These are phyloP conservation scores for Lordiphosa mommai DNA, from an alignment of 1,140 invertebrate genomes.

Conservation along the genomic window DNA sequence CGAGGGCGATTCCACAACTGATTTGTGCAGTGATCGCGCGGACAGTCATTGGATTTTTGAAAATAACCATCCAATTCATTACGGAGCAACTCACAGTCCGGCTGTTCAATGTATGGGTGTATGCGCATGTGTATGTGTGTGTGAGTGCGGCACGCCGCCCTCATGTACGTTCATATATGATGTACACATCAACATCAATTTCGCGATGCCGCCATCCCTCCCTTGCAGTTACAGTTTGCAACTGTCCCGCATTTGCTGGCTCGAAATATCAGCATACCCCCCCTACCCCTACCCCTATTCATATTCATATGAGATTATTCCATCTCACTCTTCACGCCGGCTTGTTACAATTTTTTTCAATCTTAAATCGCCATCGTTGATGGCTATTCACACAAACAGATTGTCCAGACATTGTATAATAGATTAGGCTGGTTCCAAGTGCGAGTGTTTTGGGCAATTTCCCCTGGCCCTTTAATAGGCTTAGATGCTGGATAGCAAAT, in stretches of 20 bases:
- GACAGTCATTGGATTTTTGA: constrained; percentile 79
- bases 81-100: constrained; percentile 28
- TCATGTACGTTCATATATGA: constrained; percentile 36
- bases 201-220: constrained; percentile 41
- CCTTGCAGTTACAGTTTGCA: constrained; percentile 16
- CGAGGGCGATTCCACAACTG: constrained; percentile 77
- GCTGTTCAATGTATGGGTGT: constrained; percentile 15
- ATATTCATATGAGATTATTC: constrained; percentile 61
- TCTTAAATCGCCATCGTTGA: constrained; percentile 59
- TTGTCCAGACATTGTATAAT: constrained; percentile 30
- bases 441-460: constrained; percentile 1
- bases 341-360: constrained; percentile 51
- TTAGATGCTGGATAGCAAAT: neutral
- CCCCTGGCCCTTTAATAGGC: constrained; percentile 18
- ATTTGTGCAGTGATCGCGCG: constrained; percentile 74
- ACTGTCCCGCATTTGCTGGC: constrained; percentile 62
- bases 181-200: constrained; percentile 61
- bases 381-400: constrained; percentile 52
- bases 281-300: constrained; percentile 12
- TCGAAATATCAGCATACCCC: constrained; percentile 41
- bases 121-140: constrained; percentile 8
- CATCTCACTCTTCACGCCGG: constrained; percentile 38
- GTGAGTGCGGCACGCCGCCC: constrained; percentile 51
- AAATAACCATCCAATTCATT: constrained; percentile 76
- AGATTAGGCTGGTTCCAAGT: constrained; percentile 35